Evolutionary conservation across 1,140 invertebrate genomes (phyloP).

Genomic region (Drosophila nigrodunni): DNA sequence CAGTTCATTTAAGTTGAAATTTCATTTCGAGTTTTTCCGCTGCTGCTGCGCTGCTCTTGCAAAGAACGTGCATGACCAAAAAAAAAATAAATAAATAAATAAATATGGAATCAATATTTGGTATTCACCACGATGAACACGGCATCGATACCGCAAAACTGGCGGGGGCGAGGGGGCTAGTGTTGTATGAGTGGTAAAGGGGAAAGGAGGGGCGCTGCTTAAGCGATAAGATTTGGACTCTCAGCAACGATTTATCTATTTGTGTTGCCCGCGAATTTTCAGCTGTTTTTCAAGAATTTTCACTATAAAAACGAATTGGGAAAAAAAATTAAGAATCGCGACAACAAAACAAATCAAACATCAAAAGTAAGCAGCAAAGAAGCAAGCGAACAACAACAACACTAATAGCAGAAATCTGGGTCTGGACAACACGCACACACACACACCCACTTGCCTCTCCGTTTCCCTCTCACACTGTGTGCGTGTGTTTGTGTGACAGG

Average conservation of each 20-base stretch:
- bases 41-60: slow-evolving; percentile 30
- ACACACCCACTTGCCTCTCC: background rate
- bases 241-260: slow-evolving; percentile 32
- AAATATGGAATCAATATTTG: slow-evolving; percentile 39
- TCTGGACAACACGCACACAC: slow-evolving; percentile 4
- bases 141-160: slow-evolving; percentile 21
- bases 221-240: slow-evolving; percentile 42
- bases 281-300: slow-evolving; percentile 27
- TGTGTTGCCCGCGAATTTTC: slow-evolving; percentile 7
- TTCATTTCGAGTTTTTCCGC: background rate
- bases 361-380: slow-evolving; percentile 14
- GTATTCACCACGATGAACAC: slow-evolving; percentile 30
- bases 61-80: slow-evolving; percentile 1
- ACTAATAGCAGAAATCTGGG: slow-evolving; percentile 5
- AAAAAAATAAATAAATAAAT: background rate
- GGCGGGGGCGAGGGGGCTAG: background rate
- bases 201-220: background rate
- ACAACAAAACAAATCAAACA: background rate
- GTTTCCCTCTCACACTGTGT: background rate
- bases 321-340: slow-evolving; percentile 8
- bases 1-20: slow-evolving; percentile 26
- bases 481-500: slow-evolving; percentile 19
- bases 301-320: slow-evolving; percentile 27
- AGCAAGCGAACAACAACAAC: background rate
- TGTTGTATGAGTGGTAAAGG: background rate